Base-by-base conservation (phyloP, 2,888 invertebrate species). In the Oscheius onirici region DNA sequence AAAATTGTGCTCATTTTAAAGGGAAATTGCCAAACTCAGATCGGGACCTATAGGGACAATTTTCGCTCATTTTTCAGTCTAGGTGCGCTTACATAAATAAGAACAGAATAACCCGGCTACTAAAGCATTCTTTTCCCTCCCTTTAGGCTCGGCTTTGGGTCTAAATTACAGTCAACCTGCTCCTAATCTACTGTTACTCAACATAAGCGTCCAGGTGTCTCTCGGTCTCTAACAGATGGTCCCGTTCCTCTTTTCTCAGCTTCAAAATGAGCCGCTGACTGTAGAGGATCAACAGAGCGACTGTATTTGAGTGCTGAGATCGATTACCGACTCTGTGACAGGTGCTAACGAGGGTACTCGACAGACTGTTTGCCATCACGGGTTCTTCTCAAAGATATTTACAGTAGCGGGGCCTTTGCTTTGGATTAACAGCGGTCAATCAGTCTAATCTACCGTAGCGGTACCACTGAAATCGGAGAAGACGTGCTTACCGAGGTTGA, bases 391-490 rank as follows among this genome's bases (percentile, higher is more conserved):
- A 40, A 46, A 22, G 22, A 6, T 63, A 63, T 63, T 63, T 63
- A 63, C 63, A 63, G 63, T 63, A 63, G 63, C 63, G 49, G 63
- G 13, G 49, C 40, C 58, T 41, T 46, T 26, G 46, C 63, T 40
- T 44, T 46, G 34, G 66, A 66, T 66, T 66, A 66, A 54, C 54
- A 66, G 66, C 66, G 66, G 66, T 66, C 66, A 66, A 66, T 66
- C 66, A 66, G 52, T n/a, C 51, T 66, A 66, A 66, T 51, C 66
- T 66, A 66, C 66, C 34, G 66, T 66, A 66, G 34, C 40, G 41
- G 55, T 13, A n/a, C n/a, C 24, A 55, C 26, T 52, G 61, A 61
- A 61, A 61, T 61, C 44, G 22, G 61, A 61, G 44, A 61, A 44
- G 40, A 40, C n/a, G n/a, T n/a, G n/a, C n/a, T n/a, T n/a, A 58